Evolutionary conservation across 2,113 vertebrate genomes (phyloP), one percentile per base, ranked within the genome.

Genomic region (Microcebus ravelobensis): DNA sequence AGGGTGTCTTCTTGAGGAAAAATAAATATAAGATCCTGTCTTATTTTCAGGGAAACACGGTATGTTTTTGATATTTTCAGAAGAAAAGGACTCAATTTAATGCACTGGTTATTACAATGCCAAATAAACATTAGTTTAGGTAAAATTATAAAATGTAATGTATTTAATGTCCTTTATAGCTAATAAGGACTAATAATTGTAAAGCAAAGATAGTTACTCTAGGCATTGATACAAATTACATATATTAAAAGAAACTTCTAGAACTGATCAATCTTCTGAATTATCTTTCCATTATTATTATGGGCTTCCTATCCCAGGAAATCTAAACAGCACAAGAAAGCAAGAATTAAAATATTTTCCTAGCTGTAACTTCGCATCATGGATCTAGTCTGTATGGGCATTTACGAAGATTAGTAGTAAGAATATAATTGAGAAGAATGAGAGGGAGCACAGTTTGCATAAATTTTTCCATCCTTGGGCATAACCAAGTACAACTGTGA

Each of bases 231-330:
- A 52, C 34, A 95, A 80, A 81, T 39, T 93, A 17, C 4, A 4
- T 63, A 80, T 74, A 85, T 87, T 85, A 65, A 96, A 90, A 70
- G 15, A 92, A 87, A 73, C 50, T 59, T 92, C 68, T 76, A 87
- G 31, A 4, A 52, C 17, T 63, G 25, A 74, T 31, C 39, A 65
- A 25, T 63, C 5, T 50, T 15, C 65, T 50, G 21, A 65, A 61
- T 79, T 90, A 45, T 77, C 36, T 89, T 79, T 52, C 6, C 48
- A 68, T 55, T 79, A 67, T 86, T 82, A 10, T 70, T 42, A 45
- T 39, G 31, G 13, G 3, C 8, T 68, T 91, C 55, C 10, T 70
- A 20, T 55, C 27, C 59, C 27, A 70, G 17, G 29, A 86, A 82
- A 74, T 10, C 8, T n/a, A 70, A 87, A 95, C 34, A 85, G 59